Evolutionary conservation across 2,888 invertebrate genomes (phyloP), one percentile per base, ranked within the genome.

Genomic region (Conops quadrifasciatus): DNA sequence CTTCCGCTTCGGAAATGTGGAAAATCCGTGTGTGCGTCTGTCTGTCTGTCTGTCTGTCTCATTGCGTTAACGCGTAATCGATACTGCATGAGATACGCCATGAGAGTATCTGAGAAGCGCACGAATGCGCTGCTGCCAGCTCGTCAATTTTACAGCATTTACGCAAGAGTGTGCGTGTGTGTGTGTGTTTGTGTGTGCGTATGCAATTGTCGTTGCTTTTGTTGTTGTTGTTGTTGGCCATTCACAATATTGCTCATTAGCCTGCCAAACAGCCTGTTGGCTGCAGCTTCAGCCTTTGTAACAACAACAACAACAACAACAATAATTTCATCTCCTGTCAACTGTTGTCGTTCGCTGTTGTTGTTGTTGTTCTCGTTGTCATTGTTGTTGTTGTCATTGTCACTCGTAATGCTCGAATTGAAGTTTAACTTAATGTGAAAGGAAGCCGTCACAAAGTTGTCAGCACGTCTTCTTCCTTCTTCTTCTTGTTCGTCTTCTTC

Each of bases 91-190:
- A 28, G 49, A 47, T 63, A 62, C 51, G 36, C 56, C 58, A 49
- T 58, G 13, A 49, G 24, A 47, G 64, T 47, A 45, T 65, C 65
- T 28, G 69, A 49, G 21, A 62, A 69, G 28, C 47, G 43, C n/a
- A 28, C 15, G 26, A 36, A 64, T 49, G 28, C 63, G 21, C 13
- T 28, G n/a, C 66, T 11, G 19, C 53, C 51, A 49, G 47, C 62
- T 47, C 13, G 64, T 60, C 77, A 77, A 80, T 81, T 77, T 78
- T 80, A 80, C 77, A 81, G 80, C 81, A 75, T 75, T 74, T 77
- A 81, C 81, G 81, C 81, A 81, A 81, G 81, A 81, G 81, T 79
- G 79, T 79, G 80, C 81, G 80, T 80, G 80, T 77, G 80, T 81
- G 76, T 77, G 75, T 77, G 77, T 77, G 77, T 76, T 74, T 75